Percentiles rank a stretch among this genome's conserved stretches.
Conservation (phyloP, 1,140 invertebrate species). For the Rhyacophila brunnea region DNA sequence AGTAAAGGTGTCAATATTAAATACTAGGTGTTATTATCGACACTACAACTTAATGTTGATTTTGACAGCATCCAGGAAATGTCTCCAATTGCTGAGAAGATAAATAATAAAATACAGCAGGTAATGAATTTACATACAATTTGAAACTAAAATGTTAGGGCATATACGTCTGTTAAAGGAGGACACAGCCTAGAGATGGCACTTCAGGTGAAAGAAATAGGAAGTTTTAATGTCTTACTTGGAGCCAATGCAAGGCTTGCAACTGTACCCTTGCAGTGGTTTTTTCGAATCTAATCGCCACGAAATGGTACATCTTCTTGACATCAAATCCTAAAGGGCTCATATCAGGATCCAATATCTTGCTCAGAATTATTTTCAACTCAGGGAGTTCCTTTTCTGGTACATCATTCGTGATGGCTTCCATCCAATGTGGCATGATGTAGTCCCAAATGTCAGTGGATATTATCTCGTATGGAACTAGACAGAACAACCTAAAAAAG, state of each 20-base stretch:
- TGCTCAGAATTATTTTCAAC: conserved; percentile 90
- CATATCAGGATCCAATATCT: conserved; percentile 95
- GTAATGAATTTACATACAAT: no score
- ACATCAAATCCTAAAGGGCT: conserved; percentile 92
- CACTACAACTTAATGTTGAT: no score
- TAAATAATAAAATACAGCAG: no score
- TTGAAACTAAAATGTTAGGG: no score
- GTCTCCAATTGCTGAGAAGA: no score
- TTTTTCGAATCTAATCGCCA: conserved; percentile 81
- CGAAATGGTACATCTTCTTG: conserved; percentile 93
- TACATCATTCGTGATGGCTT: conserved; percentile 93
- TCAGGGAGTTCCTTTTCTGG: conserved; percentile 89
- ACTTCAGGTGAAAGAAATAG: no score
- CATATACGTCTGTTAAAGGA: no score
- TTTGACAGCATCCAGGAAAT: no score
- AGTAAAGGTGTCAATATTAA: no score
- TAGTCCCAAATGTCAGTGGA: conserved; percentile 95
- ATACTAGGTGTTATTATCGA: no score
- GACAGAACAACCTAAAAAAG: conserved; percentile 75
- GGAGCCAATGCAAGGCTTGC: conserved; percentile 93
- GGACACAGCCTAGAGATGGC: no score
- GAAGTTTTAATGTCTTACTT: conserved; percentile 64
- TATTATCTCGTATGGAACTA: conserved; percentile 97
- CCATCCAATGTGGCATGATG: conserved; percentile 98
- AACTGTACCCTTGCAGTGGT: conserved; percentile 85